Evolutionary conservation across 92 coral and sea anemone species (phyloP), one percentile per base, ranked within the genome.

Genomic region (Paramuricea clavata): DNA sequence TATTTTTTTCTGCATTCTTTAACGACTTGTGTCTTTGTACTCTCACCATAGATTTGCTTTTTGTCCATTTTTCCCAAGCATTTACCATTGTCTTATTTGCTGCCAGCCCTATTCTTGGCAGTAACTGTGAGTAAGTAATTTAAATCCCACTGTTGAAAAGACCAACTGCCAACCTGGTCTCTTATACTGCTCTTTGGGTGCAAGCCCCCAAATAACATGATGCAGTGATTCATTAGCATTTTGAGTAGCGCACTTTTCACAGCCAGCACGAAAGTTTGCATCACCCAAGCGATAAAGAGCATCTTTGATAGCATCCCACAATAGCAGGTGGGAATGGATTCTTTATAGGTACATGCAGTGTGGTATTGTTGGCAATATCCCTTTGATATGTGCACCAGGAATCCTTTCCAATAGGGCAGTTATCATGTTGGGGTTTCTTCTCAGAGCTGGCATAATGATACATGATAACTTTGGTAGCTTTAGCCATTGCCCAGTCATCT

Each of bases 351-450:
- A 82, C 62, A 76, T 92, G 91, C 1, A 49, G 1, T 0, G n/a
- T 50, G 12, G 70, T 76, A 0, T 82, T 59, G 3, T 19, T 74
- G 8, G 92, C 87, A 2, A 49, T 1, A 47, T 92, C 92, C 22
- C 87, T 69, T 35, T 92, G 94, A 25, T 80, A 92, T n/a, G 82
- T 73, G 57, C 91, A 86, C 94, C 94, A 92, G 9, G 77, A 70
- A 2, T 7, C 25, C 8, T 74, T 23, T 8, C 90, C 90, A 0
- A 8, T 31, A 0, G 92, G 92, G 25, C 88, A 92, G 64, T 60
- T 57, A 6, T 79, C 85, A 67, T 91, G 90, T 27, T 81, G 57
- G 13, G 94, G 94, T 0, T 39, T 27, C 27, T 85, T 88, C 25
- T 21, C 27, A 3, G 88, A 60, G 22, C 92, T 88, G 32, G 82